Evolutionary conservation across 2,113 vertebrate species (phyloP), one percentile per base, ranked within the genome.

Genomic region (Carettochelys insculpta): DNA sequence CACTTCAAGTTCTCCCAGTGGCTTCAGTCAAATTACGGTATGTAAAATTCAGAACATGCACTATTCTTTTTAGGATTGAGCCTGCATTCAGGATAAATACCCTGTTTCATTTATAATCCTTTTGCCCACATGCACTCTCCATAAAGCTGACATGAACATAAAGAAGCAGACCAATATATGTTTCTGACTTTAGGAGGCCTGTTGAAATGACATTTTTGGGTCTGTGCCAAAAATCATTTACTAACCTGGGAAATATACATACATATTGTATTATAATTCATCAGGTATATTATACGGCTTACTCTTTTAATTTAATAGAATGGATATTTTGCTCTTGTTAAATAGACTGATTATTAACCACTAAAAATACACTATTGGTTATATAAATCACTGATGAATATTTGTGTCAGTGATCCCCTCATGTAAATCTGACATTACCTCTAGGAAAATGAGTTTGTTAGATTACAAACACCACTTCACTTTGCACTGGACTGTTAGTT

Each of bases 61-160:
- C 53, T 75, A 45, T 45, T 31, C 22, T 85, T 85, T 77, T 50
- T 47, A 1, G 0, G 20, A 51, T 0, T 0, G 20, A 17, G 8
- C 53, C 76, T 89, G 68, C 80, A 17, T 73, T 17, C 61, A 73
- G 45, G 19, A 4, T 10, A 38, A 87, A 41, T 41, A 77, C 38
- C 1, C 1, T 38, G n/a, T 77, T 91, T 88, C 31, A 29, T 89
- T 90, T 94, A 54, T 82, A 90, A 92, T n/a, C 91, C 91, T 88
- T 91, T 94, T 92, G 94, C 90, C 95, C 92, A 95, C 90, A 88
- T 96, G 92, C 85, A 85, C 68, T 50, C 53, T 54, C 94, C 83
- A 80, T 43, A 93, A 92, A 56, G 56, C 54, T 92, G 92, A 16
- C 51, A 50, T 24, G 0, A 87, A 81, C 87, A 87, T 54, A 84